Evolutionary conservation across 1,140 invertebrate genomes (phyloP).

Genomic region (Heterodera carotae): DNA sequence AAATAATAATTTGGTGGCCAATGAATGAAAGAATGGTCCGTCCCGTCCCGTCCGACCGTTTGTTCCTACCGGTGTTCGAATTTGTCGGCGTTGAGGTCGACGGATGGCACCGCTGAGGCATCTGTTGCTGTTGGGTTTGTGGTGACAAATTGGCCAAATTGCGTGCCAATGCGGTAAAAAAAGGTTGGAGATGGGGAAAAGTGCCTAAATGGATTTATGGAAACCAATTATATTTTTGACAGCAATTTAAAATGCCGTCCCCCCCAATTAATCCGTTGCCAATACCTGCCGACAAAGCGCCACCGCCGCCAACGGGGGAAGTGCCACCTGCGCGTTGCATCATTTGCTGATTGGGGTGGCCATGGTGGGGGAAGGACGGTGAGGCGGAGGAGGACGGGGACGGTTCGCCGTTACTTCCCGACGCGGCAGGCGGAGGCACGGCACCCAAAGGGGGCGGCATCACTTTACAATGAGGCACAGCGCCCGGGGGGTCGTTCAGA

Average conservation of each 20-base stretch:
- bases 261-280: not conserved
- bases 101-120: not conserved
- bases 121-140: slow-evolving; percentile 8
- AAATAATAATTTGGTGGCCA: not conserved
- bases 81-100: not conserved
- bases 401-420: too few species aligned
- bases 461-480: not conserved
- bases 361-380: not conserved
- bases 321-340: not conserved
- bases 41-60: not conserved
- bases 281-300: not conserved
- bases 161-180: slow-evolving; percentile 10
- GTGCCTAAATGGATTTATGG: not conserved
- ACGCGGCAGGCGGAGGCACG: not conserved
- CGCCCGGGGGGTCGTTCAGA: not conserved
- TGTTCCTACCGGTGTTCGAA: not conserved
- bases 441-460: not conserved
- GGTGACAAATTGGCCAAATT: slow-evolving; percentile 9
- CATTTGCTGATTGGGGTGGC: not conserved
- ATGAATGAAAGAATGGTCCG: not conserved
- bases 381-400: not conserved
- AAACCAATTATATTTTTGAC: too few species aligned
- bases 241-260: not conserved
- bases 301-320: not conserved
- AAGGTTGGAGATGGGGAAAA: not conserved